A percentile compares a stretch with the other conserved stretches of the same genome.
These are phyloP conservation scores for Phaonia tiefii DNA, from an alignment of 2,888 invertebrate species.

Conservation along the genomic window DNA sequence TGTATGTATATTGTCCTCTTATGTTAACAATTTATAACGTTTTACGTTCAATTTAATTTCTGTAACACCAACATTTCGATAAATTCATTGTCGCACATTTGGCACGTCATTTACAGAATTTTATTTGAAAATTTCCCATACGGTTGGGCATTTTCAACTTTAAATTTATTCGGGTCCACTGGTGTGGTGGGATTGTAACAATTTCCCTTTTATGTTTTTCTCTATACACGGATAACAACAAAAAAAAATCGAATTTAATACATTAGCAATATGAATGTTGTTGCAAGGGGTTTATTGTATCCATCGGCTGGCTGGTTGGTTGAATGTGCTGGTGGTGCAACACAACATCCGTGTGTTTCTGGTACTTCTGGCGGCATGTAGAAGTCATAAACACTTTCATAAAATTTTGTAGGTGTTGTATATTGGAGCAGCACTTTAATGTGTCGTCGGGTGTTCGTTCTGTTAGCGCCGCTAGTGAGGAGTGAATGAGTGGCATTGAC, in stretches of 20 bases:
- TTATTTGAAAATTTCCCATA: conserved; percentile 17
- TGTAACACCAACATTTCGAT: neutral
- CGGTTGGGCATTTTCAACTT: neutral
- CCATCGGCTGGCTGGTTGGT: neutral
- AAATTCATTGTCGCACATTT: conserved; percentile 51
- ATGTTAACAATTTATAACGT: conserved; percentile 9
- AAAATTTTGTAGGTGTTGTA: conserved; percentile 63
- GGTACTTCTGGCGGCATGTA: conserved; percentile 48
- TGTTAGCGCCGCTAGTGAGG: conserved; percentile 31
- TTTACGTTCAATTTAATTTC: conserved; percentile 28
- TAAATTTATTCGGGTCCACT: neutral
- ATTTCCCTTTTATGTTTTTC: conserved; percentile 2
- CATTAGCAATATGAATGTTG: conserved; percentile 21
- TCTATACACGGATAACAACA: conserved; percentile 5
- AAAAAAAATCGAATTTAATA: conserved; percentile 23
- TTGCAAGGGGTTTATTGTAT: neutral
- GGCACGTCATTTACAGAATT: conserved; percentile 41
- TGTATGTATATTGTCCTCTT: neutral
- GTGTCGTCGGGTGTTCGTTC: conserved; percentile 4
- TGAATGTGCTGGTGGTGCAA: neutral
- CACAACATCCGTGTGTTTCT: neutral
- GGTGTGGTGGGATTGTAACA: neutral
- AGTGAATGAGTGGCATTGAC: conserved; percentile 64
- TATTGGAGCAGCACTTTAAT: conserved; percentile 33
- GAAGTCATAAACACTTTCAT: conserved; percentile 66